Percentiles rank a stretch among this genome's conserved stretches.
These are phyloP conservation scores for Deilephila elpenor DNA, from an alignment of 2,888 invertebrate genomes.

Conservation along the genomic window DNA sequence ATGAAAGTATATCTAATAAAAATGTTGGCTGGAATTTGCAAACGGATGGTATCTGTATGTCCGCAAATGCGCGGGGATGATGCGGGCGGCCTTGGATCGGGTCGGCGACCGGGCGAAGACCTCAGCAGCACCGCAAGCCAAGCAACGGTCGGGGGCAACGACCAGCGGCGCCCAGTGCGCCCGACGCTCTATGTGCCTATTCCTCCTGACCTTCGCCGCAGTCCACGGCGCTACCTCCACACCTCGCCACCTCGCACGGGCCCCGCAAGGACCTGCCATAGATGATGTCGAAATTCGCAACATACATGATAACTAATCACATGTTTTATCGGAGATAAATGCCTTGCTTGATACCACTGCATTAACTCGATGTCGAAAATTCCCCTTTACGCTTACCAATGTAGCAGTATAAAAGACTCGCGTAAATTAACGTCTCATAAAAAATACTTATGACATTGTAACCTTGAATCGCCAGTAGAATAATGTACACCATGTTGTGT, in stretches of 20 bases:
- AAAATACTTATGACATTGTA: slow-evolving; percentile 49
- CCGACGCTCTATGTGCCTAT: slow-evolving; percentile 62
- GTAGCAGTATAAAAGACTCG: slow-evolving; percentile 31
- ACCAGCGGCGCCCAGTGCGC: slow-evolving; percentile 70
- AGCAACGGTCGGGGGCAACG: slow-evolving; percentile 84
- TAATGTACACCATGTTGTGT: slow-evolving; percentile 48
- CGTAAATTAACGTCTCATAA: slow-evolving; percentile 40
- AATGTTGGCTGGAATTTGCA: slow-evolving; percentile 33
- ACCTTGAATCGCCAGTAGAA: slow-evolving; percentile 57
- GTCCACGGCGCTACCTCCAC: slow-evolving; percentile 41
- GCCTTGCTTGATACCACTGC: slow-evolving; percentile 7
- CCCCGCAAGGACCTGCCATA: slow-evolving; percentile 42
- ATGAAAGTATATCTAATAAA: slow-evolving; percentile 6
- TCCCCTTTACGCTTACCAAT: slow-evolving; percentile 5
- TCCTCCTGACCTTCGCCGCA: slow-evolving; percentile 62
- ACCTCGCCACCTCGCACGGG: slow-evolving; percentile 41
- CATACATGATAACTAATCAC: slow-evolving; percentile 29
- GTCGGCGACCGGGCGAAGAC: slow-evolving; percentile 84
- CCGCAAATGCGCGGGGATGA: slow-evolving; percentile 76
- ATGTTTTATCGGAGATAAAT: slow-evolving; percentile 30
- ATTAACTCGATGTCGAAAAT: slow-evolving; percentile 24
- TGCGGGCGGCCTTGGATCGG: slow-evolving; percentile 82
- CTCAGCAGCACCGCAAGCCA: slow-evolving; percentile 80
- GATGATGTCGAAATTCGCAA: slow-evolving; percentile 40
- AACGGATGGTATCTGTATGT: slow-evolving; percentile 67